Evolutionary conservation across 2,797 vertebrate species (phyloP).

Genomic region (Cirrhinus molitorella): DNA sequence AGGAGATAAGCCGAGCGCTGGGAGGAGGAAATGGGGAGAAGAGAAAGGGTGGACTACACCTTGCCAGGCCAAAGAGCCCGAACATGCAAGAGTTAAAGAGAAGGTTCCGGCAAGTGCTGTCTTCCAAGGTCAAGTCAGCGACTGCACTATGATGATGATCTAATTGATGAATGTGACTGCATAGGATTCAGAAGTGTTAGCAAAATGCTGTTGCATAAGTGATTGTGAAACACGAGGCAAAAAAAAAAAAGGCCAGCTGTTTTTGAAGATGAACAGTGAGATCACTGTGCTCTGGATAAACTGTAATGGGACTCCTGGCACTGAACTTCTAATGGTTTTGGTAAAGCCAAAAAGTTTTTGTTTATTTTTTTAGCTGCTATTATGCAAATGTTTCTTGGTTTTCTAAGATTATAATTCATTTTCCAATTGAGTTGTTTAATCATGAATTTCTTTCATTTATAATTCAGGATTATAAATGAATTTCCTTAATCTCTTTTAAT

Average conservation of each 20-base stretch:
- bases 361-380: conserved; percentile 33
- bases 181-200: neutral
- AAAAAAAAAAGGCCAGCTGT: conserved; percentile 19
- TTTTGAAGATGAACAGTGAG: neutral
- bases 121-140: conserved; percentile 87
- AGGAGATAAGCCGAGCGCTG: conserved; percentile 86
- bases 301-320: neutral
- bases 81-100: conserved; percentile 97
- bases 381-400: conserved; percentile 1
- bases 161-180: neutral
- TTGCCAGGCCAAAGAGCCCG: conserved; percentile 90
- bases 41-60: conserved; percentile 87
- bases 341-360: neutral
- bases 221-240: conserved; percentile 35
- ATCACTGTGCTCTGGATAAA: neutral
- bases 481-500: conserved; percentile 6
- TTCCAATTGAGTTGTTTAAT: conserved; percentile 2
- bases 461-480: neutral
- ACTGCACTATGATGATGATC: conserved; percentile 42
- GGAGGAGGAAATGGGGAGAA: conserved; percentile 90
- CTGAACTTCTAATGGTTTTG: neutral
- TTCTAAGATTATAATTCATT: neutral
- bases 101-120: conserved; percentile 91
- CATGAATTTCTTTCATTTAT: neutral
- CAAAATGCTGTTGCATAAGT: neutral